These are phyloP conservation scores for Polyodon spathula DNA, from an alignment of 2,113 vertebrate genomes.

Conservation along the genomic window DNA sequence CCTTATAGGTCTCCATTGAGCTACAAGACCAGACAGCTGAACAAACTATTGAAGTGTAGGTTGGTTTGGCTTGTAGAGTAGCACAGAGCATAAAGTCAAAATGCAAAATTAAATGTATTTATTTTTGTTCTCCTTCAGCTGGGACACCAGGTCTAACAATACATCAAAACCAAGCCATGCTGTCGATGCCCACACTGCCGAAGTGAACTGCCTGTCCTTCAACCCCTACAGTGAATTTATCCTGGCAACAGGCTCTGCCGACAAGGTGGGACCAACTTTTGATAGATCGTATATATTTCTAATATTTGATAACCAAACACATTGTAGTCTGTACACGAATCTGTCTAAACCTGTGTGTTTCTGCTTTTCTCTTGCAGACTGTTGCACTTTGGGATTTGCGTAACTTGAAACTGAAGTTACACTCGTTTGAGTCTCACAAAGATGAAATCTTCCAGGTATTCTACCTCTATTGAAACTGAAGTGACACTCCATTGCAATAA, in stretches of 20 bases:
- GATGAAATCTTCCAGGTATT: conserved; percentile 98
- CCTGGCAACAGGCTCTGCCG: conserved; percentile 89
- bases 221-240: conserved; percentile 97
- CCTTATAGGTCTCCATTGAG: no score
- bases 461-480: no score
- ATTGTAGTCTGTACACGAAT: no score
- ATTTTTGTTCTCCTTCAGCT: conserved; percentile 46
- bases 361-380: conserved; percentile 57
- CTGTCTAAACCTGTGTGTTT: background rate
- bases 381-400: conserved; percentile 94
- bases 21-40: no score
- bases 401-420: conserved; percentile 92
- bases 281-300: no score
- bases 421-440: conserved; percentile 97
- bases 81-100: no score
- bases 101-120: conserved; percentile 13
- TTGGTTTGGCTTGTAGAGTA: no score
- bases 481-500: no score
- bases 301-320: no score
- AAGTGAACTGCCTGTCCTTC: conserved; percentile 96
- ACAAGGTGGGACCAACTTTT: conserved; percentile 74
- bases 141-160: conserved; percentile 95
- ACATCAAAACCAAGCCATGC: conserved; percentile 96
- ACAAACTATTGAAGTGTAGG: no score
- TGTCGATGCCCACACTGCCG: conserved; percentile 92